Evolutionary conservation across 2,888 invertebrate species (phyloP).

Genomic region (Mythimna albipuncta): DNA sequence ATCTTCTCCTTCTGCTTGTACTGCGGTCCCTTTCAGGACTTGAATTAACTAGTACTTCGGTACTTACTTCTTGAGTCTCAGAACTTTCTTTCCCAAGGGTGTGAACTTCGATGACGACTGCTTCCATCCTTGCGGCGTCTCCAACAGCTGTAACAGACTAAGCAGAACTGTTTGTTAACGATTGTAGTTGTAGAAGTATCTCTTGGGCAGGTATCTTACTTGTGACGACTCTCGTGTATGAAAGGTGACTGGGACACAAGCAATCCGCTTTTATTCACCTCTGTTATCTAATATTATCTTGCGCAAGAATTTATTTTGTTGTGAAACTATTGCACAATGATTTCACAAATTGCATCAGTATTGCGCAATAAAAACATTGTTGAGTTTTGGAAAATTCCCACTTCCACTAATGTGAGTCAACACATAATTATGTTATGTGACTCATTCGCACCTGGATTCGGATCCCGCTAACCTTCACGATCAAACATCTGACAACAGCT

Average conservation of each 20-base stretch:
- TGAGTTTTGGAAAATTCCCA: neutral
- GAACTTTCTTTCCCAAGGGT: constrained; percentile 18
- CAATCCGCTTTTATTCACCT: constrained; percentile 22
- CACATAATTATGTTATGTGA: too few relatives aligned
- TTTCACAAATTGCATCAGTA: constrained; percentile 18
- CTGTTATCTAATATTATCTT: neutral
- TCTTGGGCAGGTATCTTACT: constrained; percentile 17
- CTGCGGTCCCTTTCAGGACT: constrained; percentile 51
- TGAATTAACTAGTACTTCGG: constrained; percentile 12
- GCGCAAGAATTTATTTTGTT: neutral
- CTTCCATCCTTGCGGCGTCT: constrained; percentile 36
- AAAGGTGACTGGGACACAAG: constrained; percentile 12
- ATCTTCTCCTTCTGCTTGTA: constrained; percentile 7
- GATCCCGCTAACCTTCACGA: too few relatives aligned
- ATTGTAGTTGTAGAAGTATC: neutral
- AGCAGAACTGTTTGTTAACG: constrained; percentile 25
- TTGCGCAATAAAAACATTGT: constrained; percentile 1
- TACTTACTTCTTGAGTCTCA: constrained; percentile 30
- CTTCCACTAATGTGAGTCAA: too few relatives aligned
- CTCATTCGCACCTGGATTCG: too few relatives aligned
- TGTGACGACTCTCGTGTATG: neutral
- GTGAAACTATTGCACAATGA: constrained; percentile 16
- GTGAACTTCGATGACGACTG: constrained; percentile 30
- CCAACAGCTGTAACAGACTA: constrained; percentile 53
- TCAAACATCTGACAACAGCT: too few relatives aligned